Evolutionary conservation across 2,797 vertebrate species (phyloP).

Genomic region (Graptemys geographica): DNA sequence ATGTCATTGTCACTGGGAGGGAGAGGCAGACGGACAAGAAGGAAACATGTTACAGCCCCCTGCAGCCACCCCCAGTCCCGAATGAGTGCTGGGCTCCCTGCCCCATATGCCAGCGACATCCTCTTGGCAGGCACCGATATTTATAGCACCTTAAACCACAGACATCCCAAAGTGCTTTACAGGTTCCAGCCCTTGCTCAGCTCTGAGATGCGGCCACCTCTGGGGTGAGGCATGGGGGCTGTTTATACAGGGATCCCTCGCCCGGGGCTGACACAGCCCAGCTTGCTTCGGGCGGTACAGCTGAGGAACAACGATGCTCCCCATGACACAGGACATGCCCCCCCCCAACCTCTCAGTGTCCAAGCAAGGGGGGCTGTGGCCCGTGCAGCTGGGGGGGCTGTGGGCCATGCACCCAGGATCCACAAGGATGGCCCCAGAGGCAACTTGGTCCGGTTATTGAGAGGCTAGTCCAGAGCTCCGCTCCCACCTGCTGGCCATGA

Average conservation of each 20-base stretch:
- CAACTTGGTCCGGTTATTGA: rapidly evolving
- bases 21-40: not conserved
- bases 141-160: not conserved
- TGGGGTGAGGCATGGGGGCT: not conserved
- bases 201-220: not conserved
- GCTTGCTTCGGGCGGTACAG: not conserved
- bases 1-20: conserved; percentile 65
- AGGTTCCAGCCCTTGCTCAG: no score
- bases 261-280: not conserved
- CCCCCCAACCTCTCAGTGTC: not conserved
- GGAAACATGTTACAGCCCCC: not conserved
- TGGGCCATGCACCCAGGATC: not conserved
- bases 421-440: not conserved
- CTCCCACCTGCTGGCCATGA: conserved; percentile 58
- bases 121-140: not conserved
- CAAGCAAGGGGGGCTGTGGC: not conserved
- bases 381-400: no score
- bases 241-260: not conserved
- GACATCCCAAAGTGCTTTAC: not conserved
- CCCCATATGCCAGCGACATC: not conserved
- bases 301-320: not conserved
- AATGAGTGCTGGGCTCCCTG: rapidly evolving
- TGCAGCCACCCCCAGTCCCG: rapidly evolving
- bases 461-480: not conserved
- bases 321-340: not conserved